Base-by-base conservation (phyloP, 2,888 invertebrate species). In the Stenodera caucasica region DNA sequence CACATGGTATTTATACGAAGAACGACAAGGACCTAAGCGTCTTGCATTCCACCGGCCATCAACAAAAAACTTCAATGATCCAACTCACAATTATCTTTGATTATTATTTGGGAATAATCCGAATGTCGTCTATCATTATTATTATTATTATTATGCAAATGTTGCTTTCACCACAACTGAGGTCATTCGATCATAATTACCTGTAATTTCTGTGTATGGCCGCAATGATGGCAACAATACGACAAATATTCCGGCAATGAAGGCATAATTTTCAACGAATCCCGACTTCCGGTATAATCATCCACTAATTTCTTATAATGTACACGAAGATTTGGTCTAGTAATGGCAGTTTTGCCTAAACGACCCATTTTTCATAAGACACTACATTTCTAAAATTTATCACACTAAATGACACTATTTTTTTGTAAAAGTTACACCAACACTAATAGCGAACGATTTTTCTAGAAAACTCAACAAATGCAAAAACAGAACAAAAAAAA, bases 171-270 rank as follows among this genome's bases (percentile, higher is more conserved):
- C 60, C 60, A 40, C 14, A 53, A 37, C 21, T 58, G 57, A 61
- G 61, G 61, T 61, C 61, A 57, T 30, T 49, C 49, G 12, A 35
- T 60, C 45, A 15, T 57, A 59, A 78, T 79, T 81, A 85, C 85
- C 84, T 85, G 82, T 65, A 85, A 74, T 74, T 84, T 84, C 74
- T 85, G 85, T 72, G 82, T 83, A 77, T 85, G 85, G 61, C 86
- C 85, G 71, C 86, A 86, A 71, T 84, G 84, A 72, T 83, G 83
- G 77, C 86, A 86, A 70, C 84, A 85, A 75, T 85, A 85, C 58
- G 85, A 84, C 74, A 85, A 78, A 74, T 84, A 84, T 71, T 85
- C 84, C 68, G 84, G 83, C 61, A 84, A 73, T 29, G 82, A 80
- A 40, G 84, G 83, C 78, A 82, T 80, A 69, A 83, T 81, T 74